Base-by-base conservation (phyloP, 1,140 invertebrate genomes). In the Bicyclus anynana region DNA sequence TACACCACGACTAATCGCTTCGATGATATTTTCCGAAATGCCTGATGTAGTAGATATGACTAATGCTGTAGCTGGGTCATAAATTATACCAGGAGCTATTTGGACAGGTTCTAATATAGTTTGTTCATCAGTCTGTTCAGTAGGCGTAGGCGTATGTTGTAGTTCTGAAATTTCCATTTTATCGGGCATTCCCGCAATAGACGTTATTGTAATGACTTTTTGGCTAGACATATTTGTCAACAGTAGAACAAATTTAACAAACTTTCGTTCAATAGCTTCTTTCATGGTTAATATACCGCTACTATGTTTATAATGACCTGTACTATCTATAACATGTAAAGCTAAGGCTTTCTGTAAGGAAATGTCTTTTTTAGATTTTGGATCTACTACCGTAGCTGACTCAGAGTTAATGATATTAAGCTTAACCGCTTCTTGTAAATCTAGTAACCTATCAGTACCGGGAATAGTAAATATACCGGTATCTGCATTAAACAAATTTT, bases 401-500 rank as follows among this genome's bases (percentile, higher is more conserved):
- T 93, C 89, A 2, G 94, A 92, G 84, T 97, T 94, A 37, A 99
- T 95, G 9, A 98, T 94, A 72, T 95, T 93, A 44, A 96, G 89
- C 67, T 94, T 93, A 23, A 98, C 89, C 68, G 97, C 97, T 84
- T 98, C 96, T 83, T 96, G 92, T 65, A 99, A 94, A 55, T 95
- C 94, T 3, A 97, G 92, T 21, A 95, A 85, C 69, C 95, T 91
- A 78, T 97, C 95, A 1, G 95, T 96, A 23, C 94, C 94, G 29
- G 96, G 96, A 68, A 98, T 95, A 48, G 94, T 93, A 74, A 98
- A 97, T 2, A 96, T 89, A 2, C 97, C 96, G 5, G 92, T 94
- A 1, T 92, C 89, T 0, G 95, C 92, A 87, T 98, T 94, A 65
- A 97, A 95, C 2, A 97, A 80, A 37, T 92, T 91, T 75, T 93